Evolutionary conservation across 2,797 vertebrate genomes (phyloP).

Genomic region (Sarcophilus harrisii): DNA sequence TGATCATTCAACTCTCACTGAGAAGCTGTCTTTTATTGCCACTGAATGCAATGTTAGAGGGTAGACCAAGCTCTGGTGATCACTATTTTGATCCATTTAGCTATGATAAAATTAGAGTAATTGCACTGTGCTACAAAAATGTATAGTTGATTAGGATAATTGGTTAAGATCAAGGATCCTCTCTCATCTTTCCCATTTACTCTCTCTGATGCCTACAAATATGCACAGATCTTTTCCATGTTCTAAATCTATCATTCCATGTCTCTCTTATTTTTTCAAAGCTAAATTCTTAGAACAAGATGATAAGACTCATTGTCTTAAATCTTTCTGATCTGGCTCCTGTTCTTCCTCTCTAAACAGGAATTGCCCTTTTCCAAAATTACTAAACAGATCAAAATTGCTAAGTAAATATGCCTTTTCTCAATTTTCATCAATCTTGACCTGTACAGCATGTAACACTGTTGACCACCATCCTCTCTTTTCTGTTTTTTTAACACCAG

Average conservation of each 20-base stretch:
- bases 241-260: not conserved
- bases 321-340: too few species aligned
- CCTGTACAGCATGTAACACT: too few species aligned
- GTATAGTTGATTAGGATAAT: not conserved
- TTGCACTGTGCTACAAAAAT: not conserved
- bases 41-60: not conserved
- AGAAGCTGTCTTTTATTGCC: not conserved
- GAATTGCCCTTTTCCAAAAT: too few species aligned
- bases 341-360: too few species aligned
- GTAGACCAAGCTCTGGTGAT: not conserved
- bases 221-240: not conserved
- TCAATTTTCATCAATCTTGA: too few species aligned
- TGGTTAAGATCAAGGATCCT: not conserved
- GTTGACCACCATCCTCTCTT: too few species aligned
- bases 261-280: not conserved
- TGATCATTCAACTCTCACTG: not conserved
- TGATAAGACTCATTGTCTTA: too few species aligned
- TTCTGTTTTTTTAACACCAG: too few species aligned
- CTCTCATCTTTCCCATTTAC: not conserved
- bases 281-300: not conserved
- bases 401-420: too few species aligned
- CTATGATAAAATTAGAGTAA: not conserved
- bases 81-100: not conserved
- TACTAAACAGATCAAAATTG: too few species aligned
- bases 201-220: not conserved